Percentiles rank a stretch among this genome's conserved stretches.
These are phyloP conservation scores for Heliconius erato DNA, from an alignment of 2,888 invertebrate species.

Conservation along the genomic window DNA sequence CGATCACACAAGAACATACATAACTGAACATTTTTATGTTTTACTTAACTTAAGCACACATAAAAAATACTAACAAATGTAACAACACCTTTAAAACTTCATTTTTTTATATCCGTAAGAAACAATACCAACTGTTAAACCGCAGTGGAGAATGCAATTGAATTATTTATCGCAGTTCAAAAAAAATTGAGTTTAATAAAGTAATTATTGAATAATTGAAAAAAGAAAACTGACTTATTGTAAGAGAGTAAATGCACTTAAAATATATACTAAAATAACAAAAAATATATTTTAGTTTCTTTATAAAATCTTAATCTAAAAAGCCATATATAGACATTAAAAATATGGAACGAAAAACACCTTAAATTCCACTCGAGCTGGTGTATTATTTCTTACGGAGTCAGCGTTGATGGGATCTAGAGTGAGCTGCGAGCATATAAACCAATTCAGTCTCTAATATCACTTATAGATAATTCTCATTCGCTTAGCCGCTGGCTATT, in stretches of 20 bases:
- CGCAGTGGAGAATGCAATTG: constrained; percentile 57
- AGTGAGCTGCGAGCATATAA: constrained; percentile 70
- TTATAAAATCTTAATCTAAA: constrained; percentile 28
- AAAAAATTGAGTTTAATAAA: not conserved
- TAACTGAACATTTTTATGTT: not conserved
- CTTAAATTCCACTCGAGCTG: constrained; percentile 64
- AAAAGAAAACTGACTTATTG: too few relatives aligned
- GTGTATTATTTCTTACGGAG: constrained; percentile 71
- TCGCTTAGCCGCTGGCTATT: constrained; percentile 35
- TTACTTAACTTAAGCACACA: not conserved
- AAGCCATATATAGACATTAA: constrained; percentile 30
- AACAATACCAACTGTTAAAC: constrained; percentile 64
- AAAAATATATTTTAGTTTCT: not conserved
- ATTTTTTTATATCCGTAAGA: constrained; percentile 59
- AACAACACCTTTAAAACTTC: not conserved
- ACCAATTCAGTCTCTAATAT: constrained; percentile 52
- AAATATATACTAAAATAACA: not conserved
- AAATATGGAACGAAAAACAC: constrained; percentile 70
- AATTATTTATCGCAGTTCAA: not conserved
- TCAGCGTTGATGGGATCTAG: constrained; percentile 51
- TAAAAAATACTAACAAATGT: not conserved
- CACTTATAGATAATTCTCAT: constrained; percentile 19
- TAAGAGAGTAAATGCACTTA: not conserved
- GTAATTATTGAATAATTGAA: too few relatives aligned
- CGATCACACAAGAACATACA: not conserved